Evolutionary conservation across 2,797 vertebrate genomes (phyloP).

Genomic region (Scarus forsteni): DNA sequence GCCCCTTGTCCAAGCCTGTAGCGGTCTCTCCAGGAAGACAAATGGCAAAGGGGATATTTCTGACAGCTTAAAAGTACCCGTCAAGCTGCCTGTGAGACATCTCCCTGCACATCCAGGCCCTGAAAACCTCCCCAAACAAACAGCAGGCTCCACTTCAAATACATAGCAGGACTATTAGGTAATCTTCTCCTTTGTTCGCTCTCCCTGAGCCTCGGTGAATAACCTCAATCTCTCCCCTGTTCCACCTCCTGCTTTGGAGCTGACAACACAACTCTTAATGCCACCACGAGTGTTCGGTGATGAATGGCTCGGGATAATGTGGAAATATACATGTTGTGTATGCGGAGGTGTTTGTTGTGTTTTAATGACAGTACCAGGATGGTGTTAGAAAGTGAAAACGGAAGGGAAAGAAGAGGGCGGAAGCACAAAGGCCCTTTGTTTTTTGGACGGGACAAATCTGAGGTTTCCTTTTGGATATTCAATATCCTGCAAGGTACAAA

Average conservation of each 20-base stretch:
- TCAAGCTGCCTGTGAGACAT: conserved; percentile 83
- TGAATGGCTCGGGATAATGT: conserved; percentile 49
- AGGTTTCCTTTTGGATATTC: conserved; percentile 84
- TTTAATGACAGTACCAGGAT: conserved; percentile 50
- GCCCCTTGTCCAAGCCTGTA: conserved; percentile 57
- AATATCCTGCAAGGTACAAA: conserved; percentile 82
- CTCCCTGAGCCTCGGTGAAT: conserved; percentile 77
- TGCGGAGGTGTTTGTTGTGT: conserved; percentile 53
- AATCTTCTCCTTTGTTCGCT: conserved; percentile 87
- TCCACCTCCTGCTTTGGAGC: conserved; percentile 63
- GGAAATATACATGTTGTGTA: conserved; percentile 34
- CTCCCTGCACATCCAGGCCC: conserved; percentile 83
- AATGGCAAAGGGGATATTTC: conserved; percentile 69
- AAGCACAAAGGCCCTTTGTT: conserved; percentile 79
- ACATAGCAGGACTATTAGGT: conserved; percentile 91
- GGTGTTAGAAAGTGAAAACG: conserved; percentile 35
- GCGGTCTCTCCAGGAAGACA: conserved; percentile 56
- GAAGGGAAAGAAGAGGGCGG: conserved; percentile 21
- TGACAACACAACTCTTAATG: conserved; percentile 63
- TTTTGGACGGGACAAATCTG: conserved; percentile 79
- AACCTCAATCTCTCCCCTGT: conserved; percentile 73
- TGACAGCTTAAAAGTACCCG: conserved; percentile 86
- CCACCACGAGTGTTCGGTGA: conserved; percentile 54
- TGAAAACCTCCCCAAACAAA: conserved; percentile 89
- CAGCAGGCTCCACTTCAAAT: conserved; percentile 89